A percentile compares a stretch with the other conserved stretches of the same genome.
These are phyloP conservation scores for Lutraria rhynchaena DNA, from an alignment of 1,140 invertebrate species.

Conservation along the genomic window DNA sequence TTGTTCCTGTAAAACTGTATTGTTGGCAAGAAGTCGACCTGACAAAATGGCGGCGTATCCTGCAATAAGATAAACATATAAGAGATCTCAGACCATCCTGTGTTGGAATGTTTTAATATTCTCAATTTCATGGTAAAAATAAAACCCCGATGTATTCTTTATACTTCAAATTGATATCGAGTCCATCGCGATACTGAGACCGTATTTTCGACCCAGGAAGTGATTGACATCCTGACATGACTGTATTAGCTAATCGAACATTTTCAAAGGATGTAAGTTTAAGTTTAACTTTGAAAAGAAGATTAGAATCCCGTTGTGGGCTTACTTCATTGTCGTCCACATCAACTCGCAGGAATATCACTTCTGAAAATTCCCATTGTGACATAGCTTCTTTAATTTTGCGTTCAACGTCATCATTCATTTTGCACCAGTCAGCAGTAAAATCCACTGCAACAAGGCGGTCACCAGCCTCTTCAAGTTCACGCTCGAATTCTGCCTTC, in stretches of 20 bases:
- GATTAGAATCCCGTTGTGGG: too few relatives aligned
- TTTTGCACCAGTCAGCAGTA: conserved; percentile 50
- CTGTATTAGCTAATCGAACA: too few relatives aligned
- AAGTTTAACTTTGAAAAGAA: too few relatives aligned
- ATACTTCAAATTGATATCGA: not conserved
- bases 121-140: not conserved
- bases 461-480: conserved; percentile 47
- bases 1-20: conserved; percentile 52
- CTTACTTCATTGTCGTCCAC: conserved; percentile 53
- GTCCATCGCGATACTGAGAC: not conserved
- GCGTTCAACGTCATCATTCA: conserved; percentile 12
- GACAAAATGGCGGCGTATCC: conserved; percentile 47
- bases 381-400: conserved; percentile 29
- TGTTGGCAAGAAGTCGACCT: conserved; percentile 45
- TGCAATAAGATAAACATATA: conserved; percentile 14
- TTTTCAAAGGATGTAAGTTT: too few relatives aligned
- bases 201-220: too few relatives aligned
- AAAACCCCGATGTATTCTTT: not conserved
- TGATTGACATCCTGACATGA: too few relatives aligned
- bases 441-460: conserved; percentile 53
- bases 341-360: conserved; percentile 46
- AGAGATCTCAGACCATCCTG: not conserved
- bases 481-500: conserved; percentile 47
- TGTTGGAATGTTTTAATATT: not conserved
- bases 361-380: conserved; percentile 45